Conservation (phyloP, 2,113 vertebrate species). For the Ceyx melanurus region DNA sequence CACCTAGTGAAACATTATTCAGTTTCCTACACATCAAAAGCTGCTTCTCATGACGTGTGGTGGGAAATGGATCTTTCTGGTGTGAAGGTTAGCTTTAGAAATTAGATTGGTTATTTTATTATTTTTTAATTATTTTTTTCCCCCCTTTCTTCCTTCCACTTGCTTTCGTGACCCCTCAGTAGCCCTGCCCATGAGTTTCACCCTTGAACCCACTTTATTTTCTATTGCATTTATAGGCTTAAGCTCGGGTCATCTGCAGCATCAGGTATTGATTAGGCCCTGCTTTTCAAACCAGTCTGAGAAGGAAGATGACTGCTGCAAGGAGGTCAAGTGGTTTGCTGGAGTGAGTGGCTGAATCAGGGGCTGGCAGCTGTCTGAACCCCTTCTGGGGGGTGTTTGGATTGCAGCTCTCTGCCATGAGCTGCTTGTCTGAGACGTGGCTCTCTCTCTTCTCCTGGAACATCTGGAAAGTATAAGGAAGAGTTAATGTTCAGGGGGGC, state of each 20-base stretch:
- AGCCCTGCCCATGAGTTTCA: not conserved
- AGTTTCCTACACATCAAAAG: not conserved
- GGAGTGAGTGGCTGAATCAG: not conserved
- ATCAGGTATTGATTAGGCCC: conserved; percentile 4
- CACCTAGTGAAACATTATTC: not conserved
- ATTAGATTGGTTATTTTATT: not conserved
- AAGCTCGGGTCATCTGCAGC: not conserved
- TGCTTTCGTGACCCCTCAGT: not conserved
- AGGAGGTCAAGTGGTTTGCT: not conserved
- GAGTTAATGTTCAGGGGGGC: not conserved
- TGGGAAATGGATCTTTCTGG: not conserved
- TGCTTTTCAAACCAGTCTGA: conserved; percentile 21
- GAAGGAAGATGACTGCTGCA: not conserved
- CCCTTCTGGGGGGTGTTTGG: not conserved
- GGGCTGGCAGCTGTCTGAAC: not conserved
- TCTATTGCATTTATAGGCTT: conserved; percentile 14
- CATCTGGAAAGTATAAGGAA: not conserved
- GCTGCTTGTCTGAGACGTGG: not conserved
- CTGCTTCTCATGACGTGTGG: not conserved
- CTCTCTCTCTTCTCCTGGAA: not conserved
- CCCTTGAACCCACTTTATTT: conserved; percentile 12
- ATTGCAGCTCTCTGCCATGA: not conserved
- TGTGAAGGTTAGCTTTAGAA: not conserved
- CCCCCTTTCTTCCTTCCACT: not conserved
- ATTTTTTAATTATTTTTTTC: not conserved